These are phyloP conservation scores for Leguminivora glycinivorella DNA, from an alignment of 1,140 invertebrate genomes.

Conservation along the genomic window DNA sequence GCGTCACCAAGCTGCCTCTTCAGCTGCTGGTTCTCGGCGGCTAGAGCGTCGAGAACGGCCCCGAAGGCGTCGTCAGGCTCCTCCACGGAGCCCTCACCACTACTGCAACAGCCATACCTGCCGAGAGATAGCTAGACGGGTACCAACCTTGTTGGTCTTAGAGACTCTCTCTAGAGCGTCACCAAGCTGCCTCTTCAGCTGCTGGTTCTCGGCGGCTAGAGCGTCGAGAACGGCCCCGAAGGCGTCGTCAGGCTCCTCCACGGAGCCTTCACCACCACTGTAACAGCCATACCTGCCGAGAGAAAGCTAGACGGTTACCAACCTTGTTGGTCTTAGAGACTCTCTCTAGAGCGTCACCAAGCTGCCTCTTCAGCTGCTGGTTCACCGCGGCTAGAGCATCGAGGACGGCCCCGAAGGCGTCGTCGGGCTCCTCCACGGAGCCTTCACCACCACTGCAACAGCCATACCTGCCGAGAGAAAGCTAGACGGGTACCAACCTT, in stretches of 20 bases:
- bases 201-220: slow-evolving; percentile 91
- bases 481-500: too few relatives aligned
- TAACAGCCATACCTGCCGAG: slow-evolving; percentile 73
- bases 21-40: slow-evolving; percentile 91
- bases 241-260: slow-evolving; percentile 81
- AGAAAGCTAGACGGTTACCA: too few relatives aligned
- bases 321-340: slow-evolving; percentile 94
- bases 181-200: slow-evolving; percentile 89
- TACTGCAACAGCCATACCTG: slow-evolving; percentile 62
- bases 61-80: slow-evolving; percentile 83
- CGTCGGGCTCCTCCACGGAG: slow-evolving; percentile 79
- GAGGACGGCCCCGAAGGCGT: slow-evolving; percentile 87
- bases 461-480: too few relatives aligned
- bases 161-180: slow-evolving; percentile 90
- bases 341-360: slow-evolving; percentile 89
- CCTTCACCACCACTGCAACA: too few relatives aligned
- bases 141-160: slow-evolving; percentile 89
- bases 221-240: slow-evolving; percentile 90
- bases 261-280: slow-evolving; percentile 80
- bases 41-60: slow-evolving; percentile 90
- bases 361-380: slow-evolving; percentile 88
- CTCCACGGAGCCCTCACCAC: slow-evolving; percentile 80
- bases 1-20: slow-evolving; percentile 90
- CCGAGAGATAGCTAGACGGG: too few relatives aligned
- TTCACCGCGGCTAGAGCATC: slow-evolving; percentile 93